Base-by-base conservation (phyloP, 2,888 invertebrate species). In the Halictus quadricinctus region DNA sequence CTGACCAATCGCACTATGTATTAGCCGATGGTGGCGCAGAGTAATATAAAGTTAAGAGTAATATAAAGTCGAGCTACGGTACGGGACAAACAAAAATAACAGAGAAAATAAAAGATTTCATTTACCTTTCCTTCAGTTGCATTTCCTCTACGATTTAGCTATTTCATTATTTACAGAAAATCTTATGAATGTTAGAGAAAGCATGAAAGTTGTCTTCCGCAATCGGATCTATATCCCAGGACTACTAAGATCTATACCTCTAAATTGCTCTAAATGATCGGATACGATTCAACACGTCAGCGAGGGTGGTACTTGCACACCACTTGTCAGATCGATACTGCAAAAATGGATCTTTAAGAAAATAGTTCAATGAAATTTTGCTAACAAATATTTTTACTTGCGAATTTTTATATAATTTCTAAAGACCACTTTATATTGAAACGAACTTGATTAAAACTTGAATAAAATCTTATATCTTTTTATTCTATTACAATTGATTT, bases 1-100 rank as follows among this genome's bases (percentile, higher is more conserved):
- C 69, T 69, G 69, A 8, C 41, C 69, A 21, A 36, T 41, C 18
- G 10, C 41, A 21, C 41, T 21, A 41, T 18, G 36, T 41, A 41
- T 1, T 5, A 69, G 41, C 21, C 69, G 21, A 69, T 41, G 21
- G 69, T 69, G 21, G 41, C 41, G 5, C 21, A 69, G 41, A 21
- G 36, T 21, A 69, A 69, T 41, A 69, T 21, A 69, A 69, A 69
- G 69, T 41, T 69, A n/a, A 69, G 41, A 21, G 36, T 21, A 69
- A 69, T 41, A 69, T 21, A 69, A 69, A 69, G 18, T 12, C 41
- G 4, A 8, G 66, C 18, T 8, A 10, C 12, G 41, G 10, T 41
- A 21, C 21, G 10, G 21, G 41, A 41, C 12, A 21, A 10, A 10
- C 41, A 21, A 41, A 36, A 69, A 69, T 41, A 4, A 10, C 41